Evolutionary conservation across 2,888 invertebrate genomes (phyloP).

Genomic region (Orthonevra nobilis): DNA sequence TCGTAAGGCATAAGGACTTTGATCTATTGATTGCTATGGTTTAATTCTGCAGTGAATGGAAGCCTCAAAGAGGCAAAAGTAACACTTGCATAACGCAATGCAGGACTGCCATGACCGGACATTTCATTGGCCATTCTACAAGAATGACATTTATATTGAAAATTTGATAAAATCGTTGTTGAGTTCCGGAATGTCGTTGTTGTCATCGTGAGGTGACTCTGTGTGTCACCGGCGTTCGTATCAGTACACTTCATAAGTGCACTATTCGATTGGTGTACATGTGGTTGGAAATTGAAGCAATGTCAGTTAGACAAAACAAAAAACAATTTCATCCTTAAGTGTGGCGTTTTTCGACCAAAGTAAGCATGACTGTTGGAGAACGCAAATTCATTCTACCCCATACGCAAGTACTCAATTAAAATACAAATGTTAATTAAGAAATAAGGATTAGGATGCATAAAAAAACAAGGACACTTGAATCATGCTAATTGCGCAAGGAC

Average conservation of each 20-base stretch:
- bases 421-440: slow-evolving; percentile 39
- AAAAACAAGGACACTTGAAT: slow-evolving; percentile 45
- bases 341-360: no score
- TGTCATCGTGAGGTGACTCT: background rate
- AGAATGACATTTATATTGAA: slow-evolving; percentile 23
- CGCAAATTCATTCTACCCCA: no score
- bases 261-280: no score
- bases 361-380: no score
- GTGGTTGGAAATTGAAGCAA: no score
- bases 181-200: background rate
- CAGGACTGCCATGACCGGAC: background rate
- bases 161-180: slow-evolving; percentile 15
- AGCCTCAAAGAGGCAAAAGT: background rate
- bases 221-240: no score
- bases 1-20: slow-evolving; percentile 32
- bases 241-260: no score
- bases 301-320: no score
- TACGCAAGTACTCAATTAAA: no score
- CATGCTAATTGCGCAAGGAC: slow-evolving; percentile 56
- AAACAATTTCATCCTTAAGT: no score
- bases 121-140: background rate
- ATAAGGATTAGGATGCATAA: slow-evolving; percentile 14
- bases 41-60: slow-evolving; percentile 16
- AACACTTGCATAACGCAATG: slow-evolving; percentile 22
- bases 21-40: slow-evolving; percentile 38